Evolutionary conservation across 2,797 vertebrate species (phyloP).

Genomic region (Botia kubotai): DNA sequence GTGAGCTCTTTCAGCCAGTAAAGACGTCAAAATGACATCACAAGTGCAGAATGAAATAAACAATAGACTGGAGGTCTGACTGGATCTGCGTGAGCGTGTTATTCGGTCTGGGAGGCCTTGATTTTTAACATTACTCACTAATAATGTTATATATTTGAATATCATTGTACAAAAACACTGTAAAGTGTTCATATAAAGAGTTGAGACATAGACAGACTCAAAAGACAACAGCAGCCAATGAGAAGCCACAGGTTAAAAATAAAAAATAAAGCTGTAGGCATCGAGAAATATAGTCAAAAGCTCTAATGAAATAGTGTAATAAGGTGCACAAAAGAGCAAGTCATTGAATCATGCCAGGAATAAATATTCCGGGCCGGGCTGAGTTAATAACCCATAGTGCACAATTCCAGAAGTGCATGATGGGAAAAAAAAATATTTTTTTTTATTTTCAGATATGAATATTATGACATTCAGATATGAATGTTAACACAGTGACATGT

Average conservation of each 20-base stretch:
- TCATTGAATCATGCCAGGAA: neutral
- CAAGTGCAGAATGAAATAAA: neutral
- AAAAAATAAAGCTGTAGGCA: neutral
- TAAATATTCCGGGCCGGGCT: neutral
- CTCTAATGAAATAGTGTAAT: slow-evolving; percentile 26
- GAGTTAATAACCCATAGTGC: neutral
- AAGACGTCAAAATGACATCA: slow-evolving; percentile 23
- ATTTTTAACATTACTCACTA: slow-evolving; percentile 9
- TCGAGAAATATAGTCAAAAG: neutral
- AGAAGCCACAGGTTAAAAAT: neutral
- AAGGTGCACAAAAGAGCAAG: slow-evolving; percentile 20
- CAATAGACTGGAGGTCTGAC: slow-evolving; percentile 5
- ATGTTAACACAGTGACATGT: slow-evolving; percentile 2
- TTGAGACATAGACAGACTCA: neutral
- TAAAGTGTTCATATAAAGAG: neutral
- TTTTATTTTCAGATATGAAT: neutral
- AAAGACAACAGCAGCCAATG: neutral
- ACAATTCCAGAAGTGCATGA: slow-evolving; percentile 1
- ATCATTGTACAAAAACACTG: neutral
- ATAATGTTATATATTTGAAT: slow-evolving; percentile 19
- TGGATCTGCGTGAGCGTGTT: neutral
- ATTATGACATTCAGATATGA: too few relatives aligned
- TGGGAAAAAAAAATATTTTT: neutral
- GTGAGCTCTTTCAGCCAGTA: slow-evolving; percentile 1
- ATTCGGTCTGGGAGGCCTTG: neutral